These are phyloP conservation scores for Philonicus albiceps DNA, from an alignment of 2,888 invertebrate genomes.

Conservation along the genomic window DNA sequence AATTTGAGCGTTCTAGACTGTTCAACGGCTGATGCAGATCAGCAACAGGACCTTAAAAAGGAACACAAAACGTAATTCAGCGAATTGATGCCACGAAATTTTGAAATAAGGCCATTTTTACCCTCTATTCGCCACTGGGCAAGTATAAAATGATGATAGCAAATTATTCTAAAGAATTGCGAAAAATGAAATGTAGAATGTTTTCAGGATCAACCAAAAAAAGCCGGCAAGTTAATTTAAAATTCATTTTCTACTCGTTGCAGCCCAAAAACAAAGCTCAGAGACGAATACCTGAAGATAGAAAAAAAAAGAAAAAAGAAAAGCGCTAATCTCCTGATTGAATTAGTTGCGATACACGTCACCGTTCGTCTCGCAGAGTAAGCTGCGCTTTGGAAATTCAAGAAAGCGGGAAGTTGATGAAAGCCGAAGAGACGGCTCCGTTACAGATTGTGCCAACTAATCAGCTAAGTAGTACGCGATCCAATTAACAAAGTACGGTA, in stretches of 20 bases:
- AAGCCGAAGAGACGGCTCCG: neutral
- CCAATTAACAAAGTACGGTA: conserved; percentile 40
- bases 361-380: neutral
- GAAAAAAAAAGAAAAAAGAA: too few relatives aligned
- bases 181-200: neutral
- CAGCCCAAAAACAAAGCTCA: neutral
- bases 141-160: neutral
- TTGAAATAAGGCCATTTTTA: neutral
- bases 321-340: conserved; percentile 14
- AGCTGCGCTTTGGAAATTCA: neutral
- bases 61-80: neutral
- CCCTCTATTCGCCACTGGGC: neutral
- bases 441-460: conserved; percentile 40
- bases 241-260: conserved; percentile 8
- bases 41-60: neutral
- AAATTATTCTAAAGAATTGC: neutral
- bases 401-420: neutral
- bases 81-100: neutral
- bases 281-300: neutral
- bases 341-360: conserved; percentile 25
- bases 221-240: conserved; percentile 31
- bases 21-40: too few relatives aligned
- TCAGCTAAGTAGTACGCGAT: conserved; percentile 38
- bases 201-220: conserved; percentile 10
- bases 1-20: too few relatives aligned